These are phyloP conservation scores for Chlorospingus semifuscus DNA, from an alignment of 2,797 vertebrate species.

Conservation along the genomic window DNA sequence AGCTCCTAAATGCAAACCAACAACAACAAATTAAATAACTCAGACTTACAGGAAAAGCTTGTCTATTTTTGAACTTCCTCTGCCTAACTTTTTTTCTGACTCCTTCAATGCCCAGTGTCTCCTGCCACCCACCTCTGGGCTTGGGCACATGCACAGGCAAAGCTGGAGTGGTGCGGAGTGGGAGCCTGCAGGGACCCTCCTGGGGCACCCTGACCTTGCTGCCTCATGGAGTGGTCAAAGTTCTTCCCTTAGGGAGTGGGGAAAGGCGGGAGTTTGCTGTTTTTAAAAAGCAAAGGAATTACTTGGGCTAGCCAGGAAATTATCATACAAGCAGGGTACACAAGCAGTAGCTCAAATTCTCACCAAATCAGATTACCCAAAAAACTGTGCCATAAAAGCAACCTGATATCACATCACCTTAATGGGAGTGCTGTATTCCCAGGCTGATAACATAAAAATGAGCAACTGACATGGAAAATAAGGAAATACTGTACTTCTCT, in stretches of 20 bases:
- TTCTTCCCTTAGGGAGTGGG: not conserved
- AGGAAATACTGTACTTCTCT: not conserved
- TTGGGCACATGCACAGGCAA: not conserved
- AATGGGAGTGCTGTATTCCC: not conserved
- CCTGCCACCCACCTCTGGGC: not conserved
- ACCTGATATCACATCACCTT: not conserved
- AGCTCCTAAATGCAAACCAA: not conserved
- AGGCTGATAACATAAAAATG: not conserved
- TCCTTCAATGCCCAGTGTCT: not conserved
- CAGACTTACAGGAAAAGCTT: conserved; percentile 55
- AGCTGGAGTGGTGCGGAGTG: fast-evolving
- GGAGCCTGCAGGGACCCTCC: not conserved
- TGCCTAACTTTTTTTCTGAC: conserved; percentile 14
- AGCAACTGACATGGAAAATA: not conserved
- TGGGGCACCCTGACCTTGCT: fast-evolving
- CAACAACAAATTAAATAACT: not conserved
- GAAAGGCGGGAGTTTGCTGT: not conserved
- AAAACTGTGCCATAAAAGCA: not conserved
- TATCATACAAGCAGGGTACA: not conserved
- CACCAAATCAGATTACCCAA: not conserved
- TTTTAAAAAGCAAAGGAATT: not conserved
- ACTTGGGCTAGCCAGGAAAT: conserved; percentile 2
- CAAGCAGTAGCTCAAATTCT: not conserved
- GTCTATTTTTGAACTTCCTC: conserved; percentile 64
- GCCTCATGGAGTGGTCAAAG: not conserved